These are phyloP conservation scores for Dynastes tityus DNA, from an alignment of 2,888 invertebrate genomes.

Conservation along the genomic window DNA sequence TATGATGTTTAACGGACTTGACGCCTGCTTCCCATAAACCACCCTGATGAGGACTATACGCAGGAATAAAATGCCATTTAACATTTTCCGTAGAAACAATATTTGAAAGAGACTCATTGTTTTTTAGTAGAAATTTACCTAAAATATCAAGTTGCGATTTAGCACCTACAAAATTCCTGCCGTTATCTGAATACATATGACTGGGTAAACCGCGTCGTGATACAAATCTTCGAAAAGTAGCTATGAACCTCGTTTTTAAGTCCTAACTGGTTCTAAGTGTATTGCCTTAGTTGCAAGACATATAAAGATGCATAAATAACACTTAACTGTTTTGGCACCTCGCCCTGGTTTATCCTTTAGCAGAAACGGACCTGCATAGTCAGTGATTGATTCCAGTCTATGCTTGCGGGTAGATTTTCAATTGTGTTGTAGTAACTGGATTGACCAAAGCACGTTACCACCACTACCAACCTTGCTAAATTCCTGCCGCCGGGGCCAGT, in stretches of 20 bases:
- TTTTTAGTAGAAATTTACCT: constrained; percentile 1
- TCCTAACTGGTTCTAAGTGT: constrained; percentile 10
- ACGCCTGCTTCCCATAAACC: neutral
- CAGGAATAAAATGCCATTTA: constrained; percentile 18
- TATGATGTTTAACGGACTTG: neutral
- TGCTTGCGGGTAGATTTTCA: too few relatives aligned
- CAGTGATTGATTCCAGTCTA: too few relatives aligned
- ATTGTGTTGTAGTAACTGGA: too few relatives aligned
- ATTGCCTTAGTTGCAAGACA: too few relatives aligned
- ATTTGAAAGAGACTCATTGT: neutral
- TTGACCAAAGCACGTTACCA: too few relatives aligned
- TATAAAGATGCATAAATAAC: too few relatives aligned
- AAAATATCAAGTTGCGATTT: neutral
- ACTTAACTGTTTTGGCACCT: too few relatives aligned
- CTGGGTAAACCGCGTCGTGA: constrained; percentile 11
- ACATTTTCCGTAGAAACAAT: too few relatives aligned
- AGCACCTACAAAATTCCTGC: constrained; percentile 12
- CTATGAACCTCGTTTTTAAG: neutral
- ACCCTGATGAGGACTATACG: constrained; percentile 6
- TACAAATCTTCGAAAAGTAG: constrained; percentile 35
- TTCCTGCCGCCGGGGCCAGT: too few relatives aligned
- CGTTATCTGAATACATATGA: constrained; percentile 9
- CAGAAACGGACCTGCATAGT: too few relatives aligned
- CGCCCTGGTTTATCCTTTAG: too few relatives aligned
- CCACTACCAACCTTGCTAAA: too few relatives aligned